Conservation (phyloP, 2,888 invertebrate species). For the Lampropteryx suffumata region DNA sequence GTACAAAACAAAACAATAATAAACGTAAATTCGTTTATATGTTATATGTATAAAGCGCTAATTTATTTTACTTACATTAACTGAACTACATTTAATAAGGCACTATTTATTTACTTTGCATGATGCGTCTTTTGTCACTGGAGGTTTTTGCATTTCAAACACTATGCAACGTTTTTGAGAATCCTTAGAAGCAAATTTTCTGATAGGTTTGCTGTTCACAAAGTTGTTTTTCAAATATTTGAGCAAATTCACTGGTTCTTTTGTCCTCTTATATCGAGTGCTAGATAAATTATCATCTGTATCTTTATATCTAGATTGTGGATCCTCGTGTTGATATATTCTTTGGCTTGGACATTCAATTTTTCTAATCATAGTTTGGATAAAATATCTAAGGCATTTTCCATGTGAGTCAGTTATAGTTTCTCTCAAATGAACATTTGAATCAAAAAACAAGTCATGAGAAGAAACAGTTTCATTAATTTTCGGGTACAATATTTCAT, state of each 20-base stretch:
- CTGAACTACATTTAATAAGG: too few species aligned
- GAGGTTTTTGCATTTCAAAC: background rate
- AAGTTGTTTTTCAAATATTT: slow-evolving; percentile 7
- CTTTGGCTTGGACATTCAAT: background rate
- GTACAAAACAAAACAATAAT: slow-evolving; percentile 54
- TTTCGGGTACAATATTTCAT: slow-evolving; percentile 7
- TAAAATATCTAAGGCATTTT: slow-evolving; percentile 11
- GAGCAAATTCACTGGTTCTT: background rate
- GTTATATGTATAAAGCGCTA: background rate
- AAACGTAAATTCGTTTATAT: too few species aligned
- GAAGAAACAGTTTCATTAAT: background rate
- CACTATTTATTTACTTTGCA: too few species aligned
- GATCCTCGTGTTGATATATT: background rate
- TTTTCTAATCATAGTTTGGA: slow-evolving; percentile 8
- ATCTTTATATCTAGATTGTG: background rate
- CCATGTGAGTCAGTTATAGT: background rate
- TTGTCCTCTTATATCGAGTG: background rate
- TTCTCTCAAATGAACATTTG: background rate
- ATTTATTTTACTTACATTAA: slow-evolving; percentile 9
- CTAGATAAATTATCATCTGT: background rate
- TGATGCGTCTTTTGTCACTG: background rate
- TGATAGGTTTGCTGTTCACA: background rate
- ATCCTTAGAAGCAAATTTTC: background rate
- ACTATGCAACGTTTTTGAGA: background rate
- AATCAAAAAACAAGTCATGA: slow-evolving; percentile 9